Evolutionary conservation across 2,888 invertebrate species (phyloP).

Genomic region (Aricia artaxerxes): DNA sequence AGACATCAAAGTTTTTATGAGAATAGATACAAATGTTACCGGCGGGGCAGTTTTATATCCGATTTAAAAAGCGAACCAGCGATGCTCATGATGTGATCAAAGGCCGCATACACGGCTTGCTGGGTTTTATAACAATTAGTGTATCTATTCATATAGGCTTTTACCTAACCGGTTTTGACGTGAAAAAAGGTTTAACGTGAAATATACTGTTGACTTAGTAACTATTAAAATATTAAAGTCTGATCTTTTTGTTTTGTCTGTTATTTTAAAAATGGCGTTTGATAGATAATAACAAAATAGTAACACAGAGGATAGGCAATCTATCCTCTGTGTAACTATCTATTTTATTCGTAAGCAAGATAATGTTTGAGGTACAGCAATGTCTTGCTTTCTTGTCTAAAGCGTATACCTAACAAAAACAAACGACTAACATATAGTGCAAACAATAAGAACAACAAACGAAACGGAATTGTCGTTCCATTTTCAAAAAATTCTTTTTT

Average conservation of each 20-base stretch:
- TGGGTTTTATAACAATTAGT: neutral
- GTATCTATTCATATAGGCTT: neutral
- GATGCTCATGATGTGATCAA: constrained; percentile 16
- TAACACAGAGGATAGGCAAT: no score
- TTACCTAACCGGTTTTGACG: neutral
- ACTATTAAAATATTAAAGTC: no score
- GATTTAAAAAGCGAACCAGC: constrained; percentile 19
- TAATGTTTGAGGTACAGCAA: no score
- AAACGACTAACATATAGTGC: neutral
- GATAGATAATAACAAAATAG: no score
- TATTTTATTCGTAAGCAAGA: no score
- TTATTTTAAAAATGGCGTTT: no score
- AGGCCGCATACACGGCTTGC: constrained; percentile 1
- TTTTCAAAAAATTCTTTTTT: neutral
- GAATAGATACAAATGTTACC: neutral
- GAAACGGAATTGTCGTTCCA: neutral
- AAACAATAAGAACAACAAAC: neutral
- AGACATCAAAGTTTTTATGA: neutral
- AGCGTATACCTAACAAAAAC: no score
- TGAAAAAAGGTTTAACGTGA: neutral
- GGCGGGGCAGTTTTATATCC: neutral
- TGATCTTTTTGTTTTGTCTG: no score
- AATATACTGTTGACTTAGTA: neutral
- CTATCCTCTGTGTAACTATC: no score
- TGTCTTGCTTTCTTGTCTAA: no score